Evolutionary conservation across 1,140 invertebrate genomes (phyloP), one percentile per base, ranked within the genome.

Genomic region (Cecropterus lyciades): DNA sequence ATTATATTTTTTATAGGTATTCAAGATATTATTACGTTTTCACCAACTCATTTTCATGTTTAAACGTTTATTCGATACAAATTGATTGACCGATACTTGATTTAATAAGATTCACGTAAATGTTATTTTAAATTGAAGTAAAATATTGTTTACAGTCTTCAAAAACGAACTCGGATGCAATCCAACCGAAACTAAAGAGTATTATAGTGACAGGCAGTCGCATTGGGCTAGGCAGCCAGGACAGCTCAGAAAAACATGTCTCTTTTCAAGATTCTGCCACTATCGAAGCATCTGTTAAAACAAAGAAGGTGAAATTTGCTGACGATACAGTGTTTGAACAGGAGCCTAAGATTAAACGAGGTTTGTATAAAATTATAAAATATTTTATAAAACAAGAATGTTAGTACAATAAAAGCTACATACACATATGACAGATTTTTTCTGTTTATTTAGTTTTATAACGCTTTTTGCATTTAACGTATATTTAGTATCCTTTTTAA

Each of bases 181-280:
- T 71, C 6, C 73, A 57, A 24, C 86, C 85, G 30, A 90, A 90
- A 66, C 60, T 90, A 16, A 92, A 89, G 65, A 85, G 87, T 51
- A 90, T 88, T 11, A 89, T 91, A 14, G 59, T 79, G 16, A 71
- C 76, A 17, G 75, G 68, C 30, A 84, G 77, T 55, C 73, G 76
- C 0, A 27, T 71, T 3, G 72, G 77, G 9, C 60, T 89, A 1
- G 81, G 80, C 8, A 89, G 84, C 49, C 86, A 88, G 15, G 89
- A 91, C 16, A 91, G 87, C 48, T 73, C 82, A 3, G 89, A 91
- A 13, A 88, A 89, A 45, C 85, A 88, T 14, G 81, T 84, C 16
- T 85, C 83, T 0, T 87, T 85, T 55, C 82, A 83, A 51, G 85
- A 90, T 2, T 84, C 82, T 2, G 69, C 60, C 24, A 81, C 69